These are phyloP conservation scores for Gobiocypris rarus DNA, from an alignment of 2,113 vertebrate genomes.

Conservation along the genomic window DNA sequence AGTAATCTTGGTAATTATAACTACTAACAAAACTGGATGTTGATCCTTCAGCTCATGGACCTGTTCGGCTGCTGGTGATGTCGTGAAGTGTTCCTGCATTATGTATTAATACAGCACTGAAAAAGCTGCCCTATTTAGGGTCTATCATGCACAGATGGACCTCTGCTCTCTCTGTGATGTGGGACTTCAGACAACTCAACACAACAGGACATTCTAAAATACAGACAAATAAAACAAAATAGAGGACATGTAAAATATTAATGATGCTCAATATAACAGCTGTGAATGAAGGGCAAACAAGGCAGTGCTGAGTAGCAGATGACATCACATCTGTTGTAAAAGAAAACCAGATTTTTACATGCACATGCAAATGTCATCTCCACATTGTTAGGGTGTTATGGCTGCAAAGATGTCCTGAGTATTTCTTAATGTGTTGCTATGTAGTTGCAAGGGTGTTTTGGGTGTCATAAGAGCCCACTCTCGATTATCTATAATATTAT, in stretches of 20 bases:
- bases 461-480: not conserved
- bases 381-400: not conserved
- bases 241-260: constrained; percentile 22
- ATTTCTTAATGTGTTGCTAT: not conserved
- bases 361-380: not conserved
- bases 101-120: constrained; percentile 11
- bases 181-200: not conserved
- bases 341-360: not conserved
- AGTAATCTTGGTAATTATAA: no score
- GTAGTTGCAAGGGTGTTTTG: not conserved
- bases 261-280: constrained; percentile 27
- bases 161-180: not conserved
- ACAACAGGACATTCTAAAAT: not conserved
- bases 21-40: not conserved
- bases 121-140: not conserved
- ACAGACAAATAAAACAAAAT: constrained; percentile 31
- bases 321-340: constrained; percentile 1
- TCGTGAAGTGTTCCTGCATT: constrained; percentile 1
- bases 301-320: not conserved
- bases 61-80: not conserved
- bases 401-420: not conserved
- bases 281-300: constrained; percentile 19
- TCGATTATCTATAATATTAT: not conserved
- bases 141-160: constrained; percentile 30
- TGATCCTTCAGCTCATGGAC: not conserved